Evolutionary conservation across 1,140 invertebrate species (phyloP), one percentile per base, ranked within the genome.

Genomic region (Chlorops oryzae): DNA sequence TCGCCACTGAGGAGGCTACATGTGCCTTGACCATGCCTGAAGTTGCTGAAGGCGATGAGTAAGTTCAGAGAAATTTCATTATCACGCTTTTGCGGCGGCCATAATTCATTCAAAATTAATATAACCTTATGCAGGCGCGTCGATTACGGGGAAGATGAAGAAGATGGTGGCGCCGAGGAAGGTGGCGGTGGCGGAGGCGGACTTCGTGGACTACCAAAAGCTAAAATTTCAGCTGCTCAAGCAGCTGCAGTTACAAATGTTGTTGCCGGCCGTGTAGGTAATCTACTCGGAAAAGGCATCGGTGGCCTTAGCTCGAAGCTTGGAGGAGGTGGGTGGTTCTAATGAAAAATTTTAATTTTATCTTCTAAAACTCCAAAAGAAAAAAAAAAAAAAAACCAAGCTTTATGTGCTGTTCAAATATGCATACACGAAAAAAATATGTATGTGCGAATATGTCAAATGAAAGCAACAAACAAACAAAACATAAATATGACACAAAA

Each of bases 1-100:
- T 99, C 85, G 88, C 96, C 74, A 92, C 96, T 13, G 94, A 97
- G 75, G 93, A 97, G 77, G 92, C 93, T 40, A 93, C 91, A 38
- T 93, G 90, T 80, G 88, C 89, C 55, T 78, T 94, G 56, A 84
- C 88, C 27, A 85, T 92, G 78, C 85, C 85, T 51, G 83, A 86
- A 59, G 78, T 83, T 59, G 80, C 80, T 51, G 83, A 87, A 56
- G 78, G 83, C 61, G 78, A 69, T 44, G 63, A 70, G 72, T 74
- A 61, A 64, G 62, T 61, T 34, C 20, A 40, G 9, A 20, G n/a
- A 40, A 6, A 9, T 32, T 32, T 6, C 27, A 6, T 12, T 23
- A 5, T 42, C 34, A 5, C 15, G 12, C 24, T 23, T 23, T 7
- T 7, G 22, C 12, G 17, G 1, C 24, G 65, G 61, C 24, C 39